Evolutionary conservation across 2,113 vertebrate species (phyloP).

Genomic region (Cavia aperea): DNA sequence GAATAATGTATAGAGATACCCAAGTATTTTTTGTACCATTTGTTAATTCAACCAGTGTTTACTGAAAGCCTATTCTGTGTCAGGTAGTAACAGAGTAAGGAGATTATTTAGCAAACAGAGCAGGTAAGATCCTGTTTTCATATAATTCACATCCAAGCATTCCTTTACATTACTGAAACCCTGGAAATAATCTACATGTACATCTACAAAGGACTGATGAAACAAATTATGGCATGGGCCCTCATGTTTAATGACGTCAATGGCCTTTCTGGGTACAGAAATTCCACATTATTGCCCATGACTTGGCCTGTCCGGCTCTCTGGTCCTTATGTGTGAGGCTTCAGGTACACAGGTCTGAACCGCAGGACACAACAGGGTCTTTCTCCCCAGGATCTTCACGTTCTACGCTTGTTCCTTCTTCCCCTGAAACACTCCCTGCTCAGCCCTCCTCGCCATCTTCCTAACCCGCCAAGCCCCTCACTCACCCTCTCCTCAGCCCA

Average conservation of each 20-base stretch:
- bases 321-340: background rate
- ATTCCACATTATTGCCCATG: background rate
- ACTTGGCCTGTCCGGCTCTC: background rate
- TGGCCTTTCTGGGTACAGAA: background rate
- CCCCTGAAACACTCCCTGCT: background rate
- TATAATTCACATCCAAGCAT: background rate
- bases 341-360: background rate
- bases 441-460: background rate
- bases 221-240: background rate
- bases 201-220: background rate
- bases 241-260: background rate
- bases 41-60: background rate
- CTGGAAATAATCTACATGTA: background rate
- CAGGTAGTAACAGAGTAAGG: background rate
- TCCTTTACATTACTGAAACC: constrained; percentile 15
- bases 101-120: background rate
- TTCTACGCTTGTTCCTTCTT: background rate
- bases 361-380: background rate
- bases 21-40: background rate
- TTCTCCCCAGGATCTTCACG: background rate
- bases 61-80: background rate
- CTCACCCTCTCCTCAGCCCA: background rate
- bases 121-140: background rate
- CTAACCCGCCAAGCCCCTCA: background rate
- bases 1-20: background rate